Base-by-base conservation (phyloP, 2,888 invertebrate genomes). In the Epistrophella euchroma region DNA sequence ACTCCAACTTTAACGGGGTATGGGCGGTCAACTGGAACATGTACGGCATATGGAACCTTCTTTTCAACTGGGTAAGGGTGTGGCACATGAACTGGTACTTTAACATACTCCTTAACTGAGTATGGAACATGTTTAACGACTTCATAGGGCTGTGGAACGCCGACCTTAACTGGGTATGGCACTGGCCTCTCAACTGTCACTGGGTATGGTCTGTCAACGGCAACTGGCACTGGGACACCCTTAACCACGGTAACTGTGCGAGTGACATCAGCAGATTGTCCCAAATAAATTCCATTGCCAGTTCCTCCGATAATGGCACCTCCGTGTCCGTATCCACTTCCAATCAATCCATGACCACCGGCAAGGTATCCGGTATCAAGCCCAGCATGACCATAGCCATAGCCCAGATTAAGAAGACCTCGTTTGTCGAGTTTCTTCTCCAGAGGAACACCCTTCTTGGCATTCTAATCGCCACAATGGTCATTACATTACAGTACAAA, bases 341-440 rank as follows among this genome's bases (percentile, higher is more conserved):
- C 47, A 43, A 88, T 88, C 75, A 88, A 19, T n/a, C 74, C 94
- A 56, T 94, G 94, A 64, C 94, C 94, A 40, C 95, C 95, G 72
- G 96, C 96, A 89, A 96, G 93, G 91, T 95, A 95, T 66, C 96
- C 96, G 88, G 96, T 92, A 90, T 96, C 96, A 88, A 96, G 94
- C 88, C 96, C 96, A 90, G 95, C 94, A 90, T 95, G 94, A 82
- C 96, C 96, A 92, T 97, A 96, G 73, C 97, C 97, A 90, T 96
- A 96, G 89, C 96, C 97, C 91, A 96, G 94, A 91, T 96, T 95
- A 81, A 96, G 93, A 89, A 97, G 94, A 88, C 97, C 97, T 89
- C 97, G 96, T 93, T 97, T 97, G 93, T 96, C 96, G 92, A 96
- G 94, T 92, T 96, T 96, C 94, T 97, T 96, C 88, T 95, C 96